Conservation (phyloP, 2,888 invertebrate genomes). For the Helleia helle region DNA sequence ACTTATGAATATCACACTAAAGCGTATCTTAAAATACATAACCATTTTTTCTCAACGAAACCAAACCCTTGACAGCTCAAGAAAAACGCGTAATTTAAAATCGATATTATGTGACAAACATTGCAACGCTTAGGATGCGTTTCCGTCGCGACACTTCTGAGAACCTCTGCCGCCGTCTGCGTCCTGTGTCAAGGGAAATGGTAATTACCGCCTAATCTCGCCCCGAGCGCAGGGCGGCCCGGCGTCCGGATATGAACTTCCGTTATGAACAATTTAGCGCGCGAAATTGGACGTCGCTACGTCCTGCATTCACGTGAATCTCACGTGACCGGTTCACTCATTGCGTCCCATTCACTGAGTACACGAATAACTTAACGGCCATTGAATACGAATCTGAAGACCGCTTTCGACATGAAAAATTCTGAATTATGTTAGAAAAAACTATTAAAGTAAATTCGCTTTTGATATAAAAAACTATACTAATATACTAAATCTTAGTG, state of each 20-base stretch:
- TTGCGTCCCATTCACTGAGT: conserved; percentile 25
- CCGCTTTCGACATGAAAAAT: no score
- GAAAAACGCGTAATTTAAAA: conserved; percentile 25
- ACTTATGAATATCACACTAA: no score
- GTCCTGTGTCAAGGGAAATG: conserved; percentile 69
- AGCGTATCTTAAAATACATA: no score
- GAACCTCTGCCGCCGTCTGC: conserved; percentile 52
- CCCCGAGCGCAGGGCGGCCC: conserved; percentile 65
- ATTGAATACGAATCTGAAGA: conserved; percentile 14
- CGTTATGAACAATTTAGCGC: conserved; percentile 88
- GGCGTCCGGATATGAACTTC: conserved; percentile 88
- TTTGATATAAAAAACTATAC: no score
- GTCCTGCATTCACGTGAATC: conserved; percentile 56
- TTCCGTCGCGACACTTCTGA: conserved; percentile 31
- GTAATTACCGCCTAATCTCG: conserved; percentile 76
- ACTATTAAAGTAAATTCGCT: no score
- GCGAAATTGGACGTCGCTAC: conserved; percentile 76
- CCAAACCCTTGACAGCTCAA: no score
- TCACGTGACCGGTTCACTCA: conserved; percentile 41
- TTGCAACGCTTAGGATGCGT: conserved; percentile 33
- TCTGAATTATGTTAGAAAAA: no score
- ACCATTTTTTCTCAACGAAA: no score
- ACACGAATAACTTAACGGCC: neutral
- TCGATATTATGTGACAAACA: no score
- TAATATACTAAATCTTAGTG: no score